Conservation (phyloP, 2,797 vertebrate species). For the Monodelphis domestica region DNA sequence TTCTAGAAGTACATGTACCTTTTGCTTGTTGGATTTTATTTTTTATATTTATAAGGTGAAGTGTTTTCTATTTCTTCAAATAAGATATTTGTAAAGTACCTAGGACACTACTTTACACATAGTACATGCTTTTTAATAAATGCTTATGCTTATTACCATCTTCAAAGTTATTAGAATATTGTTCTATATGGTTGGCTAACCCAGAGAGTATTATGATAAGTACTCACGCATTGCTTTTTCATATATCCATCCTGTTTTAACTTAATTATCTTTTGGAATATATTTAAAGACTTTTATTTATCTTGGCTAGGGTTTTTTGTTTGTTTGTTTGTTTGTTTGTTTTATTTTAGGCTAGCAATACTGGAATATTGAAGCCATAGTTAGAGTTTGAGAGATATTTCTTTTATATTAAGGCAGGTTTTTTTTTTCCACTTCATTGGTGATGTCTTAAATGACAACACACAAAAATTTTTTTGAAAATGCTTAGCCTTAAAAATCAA, state of each 20-base stretch:
- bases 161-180: conserved; percentile 25
- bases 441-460: background rate
- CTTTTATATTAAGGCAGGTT: background rate
- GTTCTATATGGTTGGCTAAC: conserved; percentile 11
- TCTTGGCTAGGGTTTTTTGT: background rate
- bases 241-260: conserved; percentile 3
- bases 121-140: conserved; percentile 35
- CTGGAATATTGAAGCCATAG: background rate
- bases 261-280: conserved; percentile 39
- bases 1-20: background rate
- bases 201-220: background rate
- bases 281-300: conserved; percentile 11
- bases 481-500: background rate
- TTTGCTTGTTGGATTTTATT: background rate
- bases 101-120: background rate
- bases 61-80: background rate
- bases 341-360: background rate
- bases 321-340: no score
- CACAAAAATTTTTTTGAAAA: background rate
- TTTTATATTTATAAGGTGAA: background rate
- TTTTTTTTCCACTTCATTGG: background rate
- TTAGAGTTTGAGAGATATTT: background rate
- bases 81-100: background rate
- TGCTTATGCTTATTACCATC: background rate
- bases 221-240: conserved; percentile 37